These are phyloP conservation scores for Fratercula arctica DNA, from an alignment of 2,797 vertebrate genomes.

Conservation along the genomic window DNA sequence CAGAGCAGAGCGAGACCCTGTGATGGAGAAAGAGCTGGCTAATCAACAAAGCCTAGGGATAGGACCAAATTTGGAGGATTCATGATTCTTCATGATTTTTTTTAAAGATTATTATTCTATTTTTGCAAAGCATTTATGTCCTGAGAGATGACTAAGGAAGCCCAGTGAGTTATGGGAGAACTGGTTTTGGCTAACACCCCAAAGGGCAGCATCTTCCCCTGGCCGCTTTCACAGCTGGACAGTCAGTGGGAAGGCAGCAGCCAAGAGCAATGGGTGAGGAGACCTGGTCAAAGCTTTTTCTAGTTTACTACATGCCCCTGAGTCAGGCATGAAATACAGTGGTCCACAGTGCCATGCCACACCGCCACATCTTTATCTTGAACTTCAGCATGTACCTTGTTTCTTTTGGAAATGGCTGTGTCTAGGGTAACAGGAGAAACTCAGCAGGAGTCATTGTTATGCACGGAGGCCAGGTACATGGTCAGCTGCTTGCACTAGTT, in stretches of 20 bases:
- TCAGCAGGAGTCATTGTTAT: not conserved
- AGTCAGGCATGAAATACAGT: not conserved
- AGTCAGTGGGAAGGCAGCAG: not conserved
- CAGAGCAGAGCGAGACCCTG: not conserved
- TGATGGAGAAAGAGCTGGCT: not conserved
- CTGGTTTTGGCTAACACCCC: not conserved
- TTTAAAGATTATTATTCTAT: not conserved
- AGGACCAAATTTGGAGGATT: not conserved
- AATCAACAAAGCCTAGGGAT: not conserved
- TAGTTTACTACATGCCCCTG: not conserved
- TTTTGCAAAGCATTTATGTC: not conserved
- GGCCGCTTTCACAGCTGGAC: not conserved
- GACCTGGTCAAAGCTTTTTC: not conserved
- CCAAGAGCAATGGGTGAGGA: not conserved
- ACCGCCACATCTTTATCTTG: not conserved
- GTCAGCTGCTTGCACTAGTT: not conserved
- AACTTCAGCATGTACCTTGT: not conserved
- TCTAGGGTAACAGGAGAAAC: not conserved
- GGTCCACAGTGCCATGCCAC: not conserved
- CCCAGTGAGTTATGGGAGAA: not conserved
- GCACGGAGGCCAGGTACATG: rapidly evolving
- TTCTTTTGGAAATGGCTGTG: not conserved
- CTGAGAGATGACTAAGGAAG: not conserved
- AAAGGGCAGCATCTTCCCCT: not conserved
- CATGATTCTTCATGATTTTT: not conserved